A percentile compares a stretch with the other conserved stretches of the same genome.
Evolutionary conservation across 64 coral and sea anemone genomes (phyloP).

Genomic region (Catalaphyllia jardinei): DNA sequence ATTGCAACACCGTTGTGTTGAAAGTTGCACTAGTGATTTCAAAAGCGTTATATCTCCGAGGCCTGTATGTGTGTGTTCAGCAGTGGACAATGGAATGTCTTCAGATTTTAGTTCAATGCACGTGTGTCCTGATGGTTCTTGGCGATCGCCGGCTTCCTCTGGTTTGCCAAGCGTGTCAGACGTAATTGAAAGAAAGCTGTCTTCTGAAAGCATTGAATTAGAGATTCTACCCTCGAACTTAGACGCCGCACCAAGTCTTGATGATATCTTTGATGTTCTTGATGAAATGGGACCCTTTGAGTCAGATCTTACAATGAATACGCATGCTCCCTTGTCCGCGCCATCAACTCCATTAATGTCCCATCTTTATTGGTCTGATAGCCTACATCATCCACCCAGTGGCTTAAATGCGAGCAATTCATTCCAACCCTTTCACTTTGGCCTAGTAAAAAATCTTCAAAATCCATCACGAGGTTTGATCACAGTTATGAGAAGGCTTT

Average conservation of each 20-base stretch:
- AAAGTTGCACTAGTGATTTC: not conserved
- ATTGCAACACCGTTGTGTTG: too few species aligned
- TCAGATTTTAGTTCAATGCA: not conserved
- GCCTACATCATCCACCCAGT: not conserved
- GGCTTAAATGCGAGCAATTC: not conserved
- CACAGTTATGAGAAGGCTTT: conserved; percentile 31
- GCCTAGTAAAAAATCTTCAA: not conserved
- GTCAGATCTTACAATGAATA: not conserved
- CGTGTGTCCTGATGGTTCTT: not conserved
- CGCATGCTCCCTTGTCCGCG: too few species aligned
- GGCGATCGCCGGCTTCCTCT: not conserved
- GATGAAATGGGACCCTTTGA: conserved; percentile 16
- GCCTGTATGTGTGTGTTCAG: not conserved
- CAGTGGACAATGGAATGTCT: not conserved
- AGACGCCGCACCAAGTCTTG: not conserved
- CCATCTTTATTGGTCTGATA: not conserved
- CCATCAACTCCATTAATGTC: too few species aligned
- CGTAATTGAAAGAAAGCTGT: conserved; percentile 3
- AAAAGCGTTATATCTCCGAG: not conserved
- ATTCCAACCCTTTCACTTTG: conserved; percentile 19
- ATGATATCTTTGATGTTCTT: conserved; percentile 23
- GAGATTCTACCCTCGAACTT: not conserved
- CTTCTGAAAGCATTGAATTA: not conserved
- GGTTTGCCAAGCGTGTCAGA: not conserved
- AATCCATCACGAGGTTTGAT: conserved; percentile 21